Evolutionary conservation across 2,113 vertebrate species (phyloP), one percentile per base, ranked within the genome.

Genomic region (Columba janthina): DNA sequence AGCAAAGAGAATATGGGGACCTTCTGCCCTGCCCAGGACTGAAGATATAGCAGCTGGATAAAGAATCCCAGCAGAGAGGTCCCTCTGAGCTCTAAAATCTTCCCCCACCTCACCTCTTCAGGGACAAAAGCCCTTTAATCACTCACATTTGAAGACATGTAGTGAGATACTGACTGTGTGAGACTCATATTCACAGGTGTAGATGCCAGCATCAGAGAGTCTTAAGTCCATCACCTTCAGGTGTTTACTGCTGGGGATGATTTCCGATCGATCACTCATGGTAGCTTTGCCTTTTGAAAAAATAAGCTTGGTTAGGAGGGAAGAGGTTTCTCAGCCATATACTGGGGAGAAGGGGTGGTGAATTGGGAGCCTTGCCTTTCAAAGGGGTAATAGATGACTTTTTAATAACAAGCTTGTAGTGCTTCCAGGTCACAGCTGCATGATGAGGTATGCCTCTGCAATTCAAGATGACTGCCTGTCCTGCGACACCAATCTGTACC

Each of bases 111-210:
- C n/a, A 11, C 22, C 20, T 66, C 28, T 32, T 32, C 15, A 21
- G 32, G 34, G 26, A 50, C 44, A 57, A 44, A 79, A 75, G 11
- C 36, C 61, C 24, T 66, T 11, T 26, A 13, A 26, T 34, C 31
- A 94, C 98, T 98, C 92, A 98, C 98, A 7, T 61, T 65, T 12
- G 26, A 98, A 94, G 62, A 98, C 53, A 19, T 77, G 76, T 69
- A 98, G 38, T 2, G 96, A 79, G 76, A 96, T 91, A 16, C 2
- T 36, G 24, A 5, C 70, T 79, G 6, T 7, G 4, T 4, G 22
- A 46, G 31, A 10, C 2, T 9, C 50, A 2, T 57, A 80, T 50
- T 78, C 65, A 72, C 98, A 98, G 64, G 36, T 75, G 73, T 98
- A 98, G 69, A 2, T 46, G 16, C 89, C 96, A 2, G 96, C 90